These are phyloP conservation scores for Lacerta viridis DNA, from an alignment of 2,797 vertebrate genomes.

Conservation along the genomic window DNA sequence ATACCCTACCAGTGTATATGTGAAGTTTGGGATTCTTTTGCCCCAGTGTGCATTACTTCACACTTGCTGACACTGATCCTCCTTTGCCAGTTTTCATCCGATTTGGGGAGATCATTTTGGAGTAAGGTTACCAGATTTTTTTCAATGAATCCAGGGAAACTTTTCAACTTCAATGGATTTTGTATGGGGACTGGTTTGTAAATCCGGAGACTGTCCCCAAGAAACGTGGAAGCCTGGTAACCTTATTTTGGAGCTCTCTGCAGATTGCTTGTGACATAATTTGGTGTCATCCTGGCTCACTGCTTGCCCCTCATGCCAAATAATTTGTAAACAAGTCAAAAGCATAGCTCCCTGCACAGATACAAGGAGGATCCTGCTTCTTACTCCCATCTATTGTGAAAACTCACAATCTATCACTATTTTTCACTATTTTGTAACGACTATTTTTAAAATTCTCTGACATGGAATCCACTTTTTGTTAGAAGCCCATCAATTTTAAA, in stretches of 20 bases:
- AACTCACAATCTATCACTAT: not conserved
- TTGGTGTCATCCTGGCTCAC: not conserved
- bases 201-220: no score
- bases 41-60: no score
- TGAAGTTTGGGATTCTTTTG: not conserved
- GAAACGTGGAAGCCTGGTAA: no score
- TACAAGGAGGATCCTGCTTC: no score
- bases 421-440: not conserved
- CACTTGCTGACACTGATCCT: not conserved
- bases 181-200: no score
- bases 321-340: not conserved
- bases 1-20: not conserved
- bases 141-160: no score
- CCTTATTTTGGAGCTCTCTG: not conserved
- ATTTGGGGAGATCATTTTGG: not conserved
- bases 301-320: not conserved
- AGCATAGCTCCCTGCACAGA: not conserved
- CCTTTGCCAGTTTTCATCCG: not conserved
- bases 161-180: no score
- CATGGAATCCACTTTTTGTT: not conserved
- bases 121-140: not conserved
- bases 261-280: not conserved
- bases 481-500: not conserved
- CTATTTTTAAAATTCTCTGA: not conserved
- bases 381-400: not conserved